Evolutionary conservation across 1,140 invertebrate species (phyloP).

Genomic region (honey bee (Apis mellifera)): DNA sequence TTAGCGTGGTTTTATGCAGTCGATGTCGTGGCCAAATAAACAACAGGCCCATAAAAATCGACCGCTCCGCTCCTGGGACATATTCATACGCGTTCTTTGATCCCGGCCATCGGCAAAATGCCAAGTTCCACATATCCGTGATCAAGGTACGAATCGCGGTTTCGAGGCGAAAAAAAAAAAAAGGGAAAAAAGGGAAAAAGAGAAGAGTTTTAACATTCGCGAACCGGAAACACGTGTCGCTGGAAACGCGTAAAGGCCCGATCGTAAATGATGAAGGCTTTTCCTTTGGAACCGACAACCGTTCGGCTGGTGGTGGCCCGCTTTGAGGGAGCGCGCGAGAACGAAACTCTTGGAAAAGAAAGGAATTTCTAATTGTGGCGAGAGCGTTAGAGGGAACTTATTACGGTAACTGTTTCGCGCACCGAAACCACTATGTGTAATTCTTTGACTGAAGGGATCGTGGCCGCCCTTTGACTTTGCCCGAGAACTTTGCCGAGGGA

Average conservation of each 20-base stretch:
- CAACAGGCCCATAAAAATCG: conserved; percentile 42
- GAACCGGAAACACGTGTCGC: conserved; percentile 46
- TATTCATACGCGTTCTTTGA: conserved; percentile 38
- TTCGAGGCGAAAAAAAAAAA: neutral
- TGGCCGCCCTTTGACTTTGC: conserved; percentile 1
- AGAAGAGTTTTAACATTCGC: conserved; percentile 13
- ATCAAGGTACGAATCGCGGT: conserved; percentile 43
- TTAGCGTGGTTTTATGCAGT: conserved; percentile 25
- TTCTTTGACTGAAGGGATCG: neutral
- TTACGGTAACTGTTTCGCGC: conserved; percentile 9
- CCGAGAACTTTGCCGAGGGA: neutral
- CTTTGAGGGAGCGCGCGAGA: conserved; percentile 5
- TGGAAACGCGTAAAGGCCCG: conserved; percentile 43
- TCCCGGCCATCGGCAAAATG: conserved; percentile 34
- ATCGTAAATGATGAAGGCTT: conserved; percentile 36
- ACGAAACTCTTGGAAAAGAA: conserved; percentile 25
- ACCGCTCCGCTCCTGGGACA: conserved; percentile 9
- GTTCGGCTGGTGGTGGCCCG: neutral
- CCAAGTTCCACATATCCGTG: conserved; percentile 44
- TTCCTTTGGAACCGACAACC: neutral
- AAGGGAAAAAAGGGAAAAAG: conserved; percentile 3
- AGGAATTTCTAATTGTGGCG: conserved; percentile 11
- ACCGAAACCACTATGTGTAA: neutral
- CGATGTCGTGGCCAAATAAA: conserved; percentile 16
- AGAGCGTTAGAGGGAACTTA: neutral